Base-by-base conservation (phyloP, 2,113 vertebrate species). In the Ceyx margarethae region DNA sequence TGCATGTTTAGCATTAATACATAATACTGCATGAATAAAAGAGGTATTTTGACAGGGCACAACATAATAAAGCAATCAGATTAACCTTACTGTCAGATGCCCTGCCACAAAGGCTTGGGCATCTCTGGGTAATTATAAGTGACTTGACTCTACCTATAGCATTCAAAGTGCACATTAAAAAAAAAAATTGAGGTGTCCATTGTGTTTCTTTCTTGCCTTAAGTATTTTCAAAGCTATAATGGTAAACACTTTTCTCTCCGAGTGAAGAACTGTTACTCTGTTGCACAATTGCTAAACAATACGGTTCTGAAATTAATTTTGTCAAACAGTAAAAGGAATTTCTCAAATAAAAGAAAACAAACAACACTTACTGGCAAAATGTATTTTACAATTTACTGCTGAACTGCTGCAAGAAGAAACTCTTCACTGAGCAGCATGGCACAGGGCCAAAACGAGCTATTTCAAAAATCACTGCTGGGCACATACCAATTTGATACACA, bases 281-380 rank as follows among this genome's bases (percentile, higher is more conserved):
- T 67, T 56, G 60, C 57, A 87, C n/a, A 57, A 90, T 35, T 85
- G 48, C 56, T 76, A 81, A 46, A 91, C 48, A 46, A 37, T 66
- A 94, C 93, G 57, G 17, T 53, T 92, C 53, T 90, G 31, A 95
- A 77, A 93, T 90, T 89, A 91, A 93, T 94, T 96, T 86, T 69
- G 48, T 64, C 74, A 57, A 93, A 90, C 25, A 62, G 54, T 2
- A 1, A 85, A 93, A 89, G 65, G 53, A 87, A 93, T 91, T 92
- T 90, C 86, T 87, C 61, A 94, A 50, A 73, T 60, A 81, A 46
- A 46, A 46, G 16, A 17, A 46, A 46, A 46, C 45, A 46, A 46
- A 23, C 21, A 50, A 45, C 0, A 66, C 42, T 87, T 58, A 33
- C n/a, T 58, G 37, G 72, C 26, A 89, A 85, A 75, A 61, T 22